Percentiles rank a stretch among this genome's conserved stretches.
Conservation (phyloP, 2,113 vertebrate species). For the Mus pahari region DNA sequence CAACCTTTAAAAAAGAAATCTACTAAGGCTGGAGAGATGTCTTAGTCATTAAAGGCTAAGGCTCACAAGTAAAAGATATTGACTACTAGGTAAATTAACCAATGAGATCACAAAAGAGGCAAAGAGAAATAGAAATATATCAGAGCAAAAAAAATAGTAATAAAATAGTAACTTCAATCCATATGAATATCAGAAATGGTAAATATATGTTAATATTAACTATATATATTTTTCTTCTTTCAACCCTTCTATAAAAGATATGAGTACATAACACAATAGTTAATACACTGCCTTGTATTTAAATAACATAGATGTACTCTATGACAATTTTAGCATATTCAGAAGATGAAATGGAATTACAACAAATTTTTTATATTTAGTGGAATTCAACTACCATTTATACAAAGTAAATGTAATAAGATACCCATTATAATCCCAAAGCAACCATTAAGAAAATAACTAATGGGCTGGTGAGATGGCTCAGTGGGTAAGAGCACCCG, state of each 20-base stretch:
- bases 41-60: background rate
- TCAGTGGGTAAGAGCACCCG: no score
- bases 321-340: background rate
- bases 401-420: background rate
- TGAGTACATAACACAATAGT: background rate
- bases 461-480: no score
- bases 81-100: background rate
- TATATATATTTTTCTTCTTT: background rate
- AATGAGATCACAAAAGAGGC: background rate
- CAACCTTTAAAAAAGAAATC: background rate
- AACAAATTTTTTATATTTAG: background rate
- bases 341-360: background rate
- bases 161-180: background rate
- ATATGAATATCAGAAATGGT: background rate
- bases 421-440: background rate
- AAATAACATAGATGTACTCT: background rate
- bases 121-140: background rate
- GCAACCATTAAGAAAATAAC: conserved; percentile 8
- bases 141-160: background rate
- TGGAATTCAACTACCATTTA: background rate
- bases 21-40: background rate
- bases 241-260: background rate
- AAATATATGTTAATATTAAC: background rate
- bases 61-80: background rate
- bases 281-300: background rate